Conservation (phyloP, 1,140 invertebrate genomes). For the Diplogasteroides magnus region DNA sequence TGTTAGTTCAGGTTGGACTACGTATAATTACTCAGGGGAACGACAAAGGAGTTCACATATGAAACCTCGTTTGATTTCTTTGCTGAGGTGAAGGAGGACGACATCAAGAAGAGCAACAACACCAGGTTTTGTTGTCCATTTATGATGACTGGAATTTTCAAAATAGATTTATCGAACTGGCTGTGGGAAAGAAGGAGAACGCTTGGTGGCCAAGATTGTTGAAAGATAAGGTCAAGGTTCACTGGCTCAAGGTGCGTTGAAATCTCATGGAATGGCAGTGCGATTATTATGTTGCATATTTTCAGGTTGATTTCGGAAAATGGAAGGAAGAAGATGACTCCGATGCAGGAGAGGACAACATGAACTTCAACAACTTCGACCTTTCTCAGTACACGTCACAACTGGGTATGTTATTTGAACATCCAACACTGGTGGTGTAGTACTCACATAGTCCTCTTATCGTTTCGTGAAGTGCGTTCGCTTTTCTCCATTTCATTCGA, state of each 20-base stretch:
- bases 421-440: no score
- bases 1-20: not conserved
- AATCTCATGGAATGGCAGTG: no score
- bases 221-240: conserved; percentile 13
- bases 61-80: conserved; percentile 21
- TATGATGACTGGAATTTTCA: not conserved
- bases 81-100: conserved; percentile 12
- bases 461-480: no score
- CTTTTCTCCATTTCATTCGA: no score
- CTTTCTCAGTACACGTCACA: conserved; percentile 14
- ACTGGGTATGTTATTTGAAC: no score
- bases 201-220: conserved; percentile 20
- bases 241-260: conserved; percentile 18
- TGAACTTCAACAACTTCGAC: conserved; percentile 8
- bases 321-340: conserved; percentile 25
- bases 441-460: no score
- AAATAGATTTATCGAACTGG: conserved; percentile 12
- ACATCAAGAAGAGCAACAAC: conserved; percentile 5
- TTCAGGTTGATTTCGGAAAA: conserved; percentile 14
- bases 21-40: conserved; percentile 3
- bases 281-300: not conserved
- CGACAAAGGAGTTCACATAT: conserved; percentile 15
- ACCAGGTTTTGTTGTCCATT: not conserved
- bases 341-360: conserved; percentile 1
- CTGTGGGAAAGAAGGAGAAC: conserved; percentile 14